These are phyloP conservation scores for Tinea trinotella DNA, from an alignment of 2,888 invertebrate species.

Conservation along the genomic window DNA sequence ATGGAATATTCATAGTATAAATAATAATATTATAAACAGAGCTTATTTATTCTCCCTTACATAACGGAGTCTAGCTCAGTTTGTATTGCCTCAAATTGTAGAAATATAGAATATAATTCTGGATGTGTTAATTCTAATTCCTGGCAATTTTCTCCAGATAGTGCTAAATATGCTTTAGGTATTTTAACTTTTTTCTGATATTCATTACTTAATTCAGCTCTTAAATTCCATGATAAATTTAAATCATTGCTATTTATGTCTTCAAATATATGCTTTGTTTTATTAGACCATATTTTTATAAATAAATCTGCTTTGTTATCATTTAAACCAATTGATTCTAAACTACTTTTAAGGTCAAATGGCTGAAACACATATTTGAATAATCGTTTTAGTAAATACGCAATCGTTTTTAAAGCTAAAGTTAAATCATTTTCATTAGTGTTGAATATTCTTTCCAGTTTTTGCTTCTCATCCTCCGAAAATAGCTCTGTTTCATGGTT, in stretches of 20 bases:
- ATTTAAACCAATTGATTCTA: conserved; percentile 41
- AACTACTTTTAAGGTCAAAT: conserved; percentile 45
- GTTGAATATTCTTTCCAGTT: conserved; percentile 52
- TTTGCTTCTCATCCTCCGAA: conserved; percentile 46
- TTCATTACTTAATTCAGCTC: conserved; percentile 59
- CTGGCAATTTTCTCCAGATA: conserved; percentile 29
- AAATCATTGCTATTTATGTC: conserved; percentile 34
- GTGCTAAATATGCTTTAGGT: conserved; percentile 49
- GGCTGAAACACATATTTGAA: conserved; percentile 60
- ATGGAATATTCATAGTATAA: too few relatives aligned
- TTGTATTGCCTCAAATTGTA: conserved; percentile 58
- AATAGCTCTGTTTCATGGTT: conserved; percentile 49
- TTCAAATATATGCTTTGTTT: conserved; percentile 46
- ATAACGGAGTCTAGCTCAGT: conserved; percentile 51
- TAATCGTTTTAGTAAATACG: conserved; percentile 49
- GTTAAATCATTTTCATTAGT: conserved; percentile 40
- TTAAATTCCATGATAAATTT: conserved; percentile 50
- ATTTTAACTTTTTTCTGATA: conserved; percentile 51
- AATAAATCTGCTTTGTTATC: conserved; percentile 47
- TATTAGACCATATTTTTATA: conserved; percentile 55
- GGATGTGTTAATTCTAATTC: conserved; percentile 56
- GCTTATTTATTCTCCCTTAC: too few relatives aligned
- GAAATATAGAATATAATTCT: conserved; percentile 51
- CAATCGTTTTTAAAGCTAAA: conserved; percentile 47
- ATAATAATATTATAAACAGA: too few relatives aligned